phyloP scores from a whole-genome alignment of 2,113 vertebrate species.

The Lamprologus tigripictilis region DNA sequence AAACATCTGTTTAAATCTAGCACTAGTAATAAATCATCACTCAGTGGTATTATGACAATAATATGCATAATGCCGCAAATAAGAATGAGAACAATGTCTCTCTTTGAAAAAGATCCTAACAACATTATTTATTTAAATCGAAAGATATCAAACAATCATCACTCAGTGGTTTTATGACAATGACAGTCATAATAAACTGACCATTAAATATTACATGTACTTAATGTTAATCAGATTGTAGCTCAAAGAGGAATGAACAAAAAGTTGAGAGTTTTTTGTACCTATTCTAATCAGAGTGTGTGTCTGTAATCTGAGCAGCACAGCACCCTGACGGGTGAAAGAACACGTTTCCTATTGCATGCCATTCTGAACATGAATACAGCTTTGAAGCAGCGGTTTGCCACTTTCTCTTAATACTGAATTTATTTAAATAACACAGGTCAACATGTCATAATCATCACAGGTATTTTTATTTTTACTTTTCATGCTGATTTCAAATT shows the following conservation, averaged over 20 bases:
- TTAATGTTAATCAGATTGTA: not conserved
- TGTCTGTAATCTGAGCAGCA: not conserved
- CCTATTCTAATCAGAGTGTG: not conserved
- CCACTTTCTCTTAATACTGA: not conserved
- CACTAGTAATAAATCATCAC: not conserved
- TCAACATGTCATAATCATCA: not conserved
- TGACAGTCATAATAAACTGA: not conserved
- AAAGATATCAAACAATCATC: not conserved
- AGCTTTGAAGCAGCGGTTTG: not conserved
- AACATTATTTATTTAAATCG: not conserved
- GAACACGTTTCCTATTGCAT: not conserved
- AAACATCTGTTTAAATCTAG: not conserved
- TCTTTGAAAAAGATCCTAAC: not conserved
- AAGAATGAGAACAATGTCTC: not conserved
- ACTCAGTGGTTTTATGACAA: not conserved
- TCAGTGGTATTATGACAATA: not conserved
- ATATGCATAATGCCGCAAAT: not conserved
- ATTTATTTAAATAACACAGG: not conserved
- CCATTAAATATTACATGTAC: not conserved
- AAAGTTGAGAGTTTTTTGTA: not conserved
- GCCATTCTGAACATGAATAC: too few relatives aligned
- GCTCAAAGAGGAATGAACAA: not conserved
- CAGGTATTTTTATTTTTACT: not conserved
- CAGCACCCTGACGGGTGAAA: not conserved
- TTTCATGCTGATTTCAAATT: not conserved